Evolutionary conservation across 2,888 invertebrate genomes (phyloP), one percentile per base, ranked within the genome.

Genomic region (Tiphia femorata): DNA sequence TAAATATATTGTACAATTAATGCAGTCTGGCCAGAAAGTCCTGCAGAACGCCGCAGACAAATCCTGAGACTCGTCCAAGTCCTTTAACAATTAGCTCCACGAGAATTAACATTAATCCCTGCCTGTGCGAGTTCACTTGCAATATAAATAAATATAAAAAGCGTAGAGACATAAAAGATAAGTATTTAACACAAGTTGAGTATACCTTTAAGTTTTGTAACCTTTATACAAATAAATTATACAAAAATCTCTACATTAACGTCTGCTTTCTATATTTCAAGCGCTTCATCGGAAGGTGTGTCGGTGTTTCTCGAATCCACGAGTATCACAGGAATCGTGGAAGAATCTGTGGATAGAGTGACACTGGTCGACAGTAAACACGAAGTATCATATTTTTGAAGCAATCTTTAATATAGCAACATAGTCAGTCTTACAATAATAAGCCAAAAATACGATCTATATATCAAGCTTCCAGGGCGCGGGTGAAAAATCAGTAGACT

Each of bases 391-490:
- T 60, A 50, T 79, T 79, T 79, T 77, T 65, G 75, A 81, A 81
- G 81, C 81, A 81, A 80, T 81, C 74, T 81, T 81, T 81, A 81
- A 81, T 81, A 80, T 79, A 81, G 81, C 81, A 81, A 81, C 81
- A 81, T 80, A 81, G 78, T 81, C 81, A 81, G 81, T 81, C 81
- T 81, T 81, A 81, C 79, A 80, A 76, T 80, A 78, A 80, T 81
- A 81, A 81, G 81, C 81, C 80, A 79, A 81, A 80, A 81, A 81
- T 81, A 81, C 79, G 76, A 80, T 80, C 77, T 80, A 77, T 79
- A 69, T 66, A 76, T 79, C 72, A 75, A 69, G 72, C 62, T 65
- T 64, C 40, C 33, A 51, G 55, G 54, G 62, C 54, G 7, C 63
- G 58, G 56, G 65, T 64, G 55, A 63, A 51, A 54, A 57, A 58